Evolutionary conservation across 2,888 invertebrate genomes (phyloP).

Genomic region (Leptopilina syphax): DNA sequence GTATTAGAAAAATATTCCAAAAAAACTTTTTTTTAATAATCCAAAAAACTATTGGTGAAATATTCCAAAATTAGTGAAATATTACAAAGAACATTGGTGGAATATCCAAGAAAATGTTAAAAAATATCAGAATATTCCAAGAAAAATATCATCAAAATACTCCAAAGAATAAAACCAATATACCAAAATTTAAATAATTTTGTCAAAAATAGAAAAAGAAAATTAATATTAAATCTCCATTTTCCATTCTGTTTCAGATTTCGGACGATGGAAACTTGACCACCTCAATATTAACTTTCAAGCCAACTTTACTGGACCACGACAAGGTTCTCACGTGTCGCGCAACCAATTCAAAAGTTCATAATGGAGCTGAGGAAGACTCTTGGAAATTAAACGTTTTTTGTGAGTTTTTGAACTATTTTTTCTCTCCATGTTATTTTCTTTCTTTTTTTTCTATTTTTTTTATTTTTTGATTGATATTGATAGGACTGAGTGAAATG

Average conservation of each 20-base stretch:
- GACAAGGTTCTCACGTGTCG: constrained; percentile 88
- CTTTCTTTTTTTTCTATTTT: neutral
- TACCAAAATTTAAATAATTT: too few relatives aligned
- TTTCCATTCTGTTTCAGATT: constrained; percentile 79
- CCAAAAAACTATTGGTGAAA: too few relatives aligned
- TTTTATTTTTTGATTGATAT: constrained; percentile 12
- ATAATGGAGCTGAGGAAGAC: constrained; percentile 86
- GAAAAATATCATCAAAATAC: too few relatives aligned
- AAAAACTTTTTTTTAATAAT: too few relatives aligned
- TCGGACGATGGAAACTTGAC: constrained; percentile 90
- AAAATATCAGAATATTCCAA: too few relatives aligned
- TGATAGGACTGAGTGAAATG: neutral
- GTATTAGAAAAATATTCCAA: too few relatives aligned
- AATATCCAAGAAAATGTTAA: too few relatives aligned
- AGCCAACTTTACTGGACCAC: constrained; percentile 87
- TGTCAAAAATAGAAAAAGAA: neutral
- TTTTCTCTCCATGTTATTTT: too few relatives aligned
- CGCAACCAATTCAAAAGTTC: constrained; percentile 87
- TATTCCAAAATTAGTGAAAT: too few relatives aligned
- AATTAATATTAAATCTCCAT: constrained; percentile 10
- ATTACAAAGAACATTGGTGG: too few relatives aligned
- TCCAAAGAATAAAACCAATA: too few relatives aligned
- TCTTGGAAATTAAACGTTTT: constrained; percentile 90
- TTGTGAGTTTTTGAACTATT: constrained; percentile 82
- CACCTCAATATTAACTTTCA: constrained; percentile 86